Conservation (phyloP, 2,888 invertebrate species). For the Patella pellucida region DNA sequence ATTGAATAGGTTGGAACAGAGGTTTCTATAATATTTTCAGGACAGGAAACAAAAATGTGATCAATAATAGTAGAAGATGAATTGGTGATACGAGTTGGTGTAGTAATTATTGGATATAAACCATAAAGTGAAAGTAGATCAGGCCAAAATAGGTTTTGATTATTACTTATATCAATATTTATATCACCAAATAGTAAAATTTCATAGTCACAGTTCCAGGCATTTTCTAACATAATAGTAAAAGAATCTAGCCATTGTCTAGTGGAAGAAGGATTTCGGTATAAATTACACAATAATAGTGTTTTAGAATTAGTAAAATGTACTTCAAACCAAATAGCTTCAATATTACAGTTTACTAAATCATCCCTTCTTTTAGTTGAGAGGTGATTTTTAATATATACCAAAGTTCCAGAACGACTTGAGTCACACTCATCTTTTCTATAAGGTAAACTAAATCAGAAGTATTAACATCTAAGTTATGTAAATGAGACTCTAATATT, state of each 20-base stretch:
- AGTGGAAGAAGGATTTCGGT: not conserved
- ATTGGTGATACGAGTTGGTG: not conserved
- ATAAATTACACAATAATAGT: not conserved
- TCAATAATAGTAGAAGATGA: not conserved
- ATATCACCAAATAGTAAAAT: conserved; percentile 2
- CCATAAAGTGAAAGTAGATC: not conserved
- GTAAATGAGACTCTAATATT: not conserved
- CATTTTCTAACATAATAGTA: not conserved
- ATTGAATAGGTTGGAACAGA: not conserved
- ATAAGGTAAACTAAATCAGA: not conserved
- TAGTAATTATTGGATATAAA: not conserved
- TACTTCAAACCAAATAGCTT: not conserved
- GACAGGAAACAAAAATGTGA: not conserved
- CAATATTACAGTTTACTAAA: not conserved
- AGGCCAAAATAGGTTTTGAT: not conserved
- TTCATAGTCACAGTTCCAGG: not conserved
- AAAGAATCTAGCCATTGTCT: not conserved
- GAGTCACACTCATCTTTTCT: not conserved
- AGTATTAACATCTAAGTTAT: not conserved
- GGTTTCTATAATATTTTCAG: not conserved
- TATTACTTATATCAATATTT: not conserved
- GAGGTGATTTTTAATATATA: not conserved
- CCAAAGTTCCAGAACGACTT: not conserved
- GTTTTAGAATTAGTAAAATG: not conserved
- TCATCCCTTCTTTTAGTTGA: not conserved